Percentiles rank a stretch among this genome's conserved stretches.
phyloP scores from a whole-genome alignment of 37 sponge, comb jelly and placozoan species.

The Dysidea cf. avara region DNA sequence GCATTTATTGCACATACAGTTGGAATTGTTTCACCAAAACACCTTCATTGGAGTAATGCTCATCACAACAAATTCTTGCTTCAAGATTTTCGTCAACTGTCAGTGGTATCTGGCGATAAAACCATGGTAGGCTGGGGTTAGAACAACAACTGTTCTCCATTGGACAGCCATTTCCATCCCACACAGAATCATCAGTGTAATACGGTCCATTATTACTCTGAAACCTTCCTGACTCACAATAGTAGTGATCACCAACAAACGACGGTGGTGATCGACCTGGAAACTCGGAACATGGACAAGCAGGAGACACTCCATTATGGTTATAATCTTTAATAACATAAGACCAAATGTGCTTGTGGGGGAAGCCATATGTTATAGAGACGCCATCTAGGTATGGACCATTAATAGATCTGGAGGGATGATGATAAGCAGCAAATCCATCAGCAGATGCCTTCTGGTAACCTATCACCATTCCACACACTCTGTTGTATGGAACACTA shows the following conservation, averaged over 20 bases:
- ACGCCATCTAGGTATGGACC: conserved; percentile 29
- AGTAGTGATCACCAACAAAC: conserved; percentile 21
- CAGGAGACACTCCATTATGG: too few species aligned
- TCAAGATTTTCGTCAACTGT: too few species aligned
- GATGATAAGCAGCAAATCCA: not conserved
- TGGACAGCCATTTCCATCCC: too few species aligned
- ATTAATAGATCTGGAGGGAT: conserved; percentile 1
- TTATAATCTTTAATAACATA: not conserved
- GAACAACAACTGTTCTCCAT: too few species aligned
- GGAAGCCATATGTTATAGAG: conserved; percentile 29
- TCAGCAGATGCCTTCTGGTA: conserved; percentile 9
- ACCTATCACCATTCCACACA: conserved; percentile 20
- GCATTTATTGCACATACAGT: too few species aligned
- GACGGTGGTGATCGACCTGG: not conserved
- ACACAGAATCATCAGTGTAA: not conserved
- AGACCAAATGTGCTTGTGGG: conserved; percentile 32
- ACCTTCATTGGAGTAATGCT: too few species aligned
- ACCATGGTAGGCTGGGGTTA: too few species aligned
- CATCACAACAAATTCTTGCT: too few species aligned
- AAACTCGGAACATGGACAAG: conserved; percentile 16
- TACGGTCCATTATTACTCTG: not conserved
- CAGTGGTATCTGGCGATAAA: too few species aligned
- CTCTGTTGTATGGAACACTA: not conserved
- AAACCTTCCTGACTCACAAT: conserved; percentile 7
- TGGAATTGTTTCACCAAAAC: too few species aligned